phyloP scores from a whole-genome alignment of 2,797 vertebrate genomes.

The Nothura maculosa region DNA sequence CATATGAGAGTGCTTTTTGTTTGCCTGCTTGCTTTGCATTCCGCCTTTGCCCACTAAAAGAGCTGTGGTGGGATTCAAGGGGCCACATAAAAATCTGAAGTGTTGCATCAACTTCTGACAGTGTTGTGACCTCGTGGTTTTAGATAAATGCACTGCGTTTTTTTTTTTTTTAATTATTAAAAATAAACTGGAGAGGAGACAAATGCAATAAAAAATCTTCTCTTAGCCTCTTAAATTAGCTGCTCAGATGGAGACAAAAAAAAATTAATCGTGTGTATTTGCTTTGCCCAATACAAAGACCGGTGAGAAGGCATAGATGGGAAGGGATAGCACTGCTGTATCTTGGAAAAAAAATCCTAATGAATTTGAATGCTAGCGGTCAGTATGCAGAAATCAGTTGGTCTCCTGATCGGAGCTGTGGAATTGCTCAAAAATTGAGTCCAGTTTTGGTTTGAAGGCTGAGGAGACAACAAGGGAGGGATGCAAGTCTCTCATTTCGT shows the following conservation, averaged over 20 bases:
- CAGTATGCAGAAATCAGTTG: neutral
- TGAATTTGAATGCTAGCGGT: neutral
- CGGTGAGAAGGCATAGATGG: neutral
- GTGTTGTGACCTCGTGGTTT: neutral
- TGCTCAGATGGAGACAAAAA: neutral
- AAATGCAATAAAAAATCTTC: neutral
- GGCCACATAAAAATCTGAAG: neutral
- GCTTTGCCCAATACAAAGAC: neutral
- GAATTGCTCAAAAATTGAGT: slow-evolving; percentile 39
- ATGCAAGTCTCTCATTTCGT: neutral
- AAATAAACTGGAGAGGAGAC: neutral
- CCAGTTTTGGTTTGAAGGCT: slow-evolving; percentile 34
- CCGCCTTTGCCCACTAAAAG: neutral
- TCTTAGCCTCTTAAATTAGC: slow-evolving; percentile 8
- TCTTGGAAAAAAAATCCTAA: neutral
- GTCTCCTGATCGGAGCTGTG: neutral
- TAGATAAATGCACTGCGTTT: neutral
- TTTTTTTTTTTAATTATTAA: neutral
- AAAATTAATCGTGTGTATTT: neutral
- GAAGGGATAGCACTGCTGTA: neutral
- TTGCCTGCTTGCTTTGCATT: neutral
- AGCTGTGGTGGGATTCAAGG: slow-evolving; percentile 40
- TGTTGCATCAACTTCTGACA: slow-evolving; percentile 25
- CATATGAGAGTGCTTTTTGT: slow-evolving; percentile 24
- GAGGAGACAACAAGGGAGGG: neutral